Evolutionary conservation across 2,113 vertebrate genomes (phyloP).

Genomic region (Pyrgilauda ruficollis): DNA sequence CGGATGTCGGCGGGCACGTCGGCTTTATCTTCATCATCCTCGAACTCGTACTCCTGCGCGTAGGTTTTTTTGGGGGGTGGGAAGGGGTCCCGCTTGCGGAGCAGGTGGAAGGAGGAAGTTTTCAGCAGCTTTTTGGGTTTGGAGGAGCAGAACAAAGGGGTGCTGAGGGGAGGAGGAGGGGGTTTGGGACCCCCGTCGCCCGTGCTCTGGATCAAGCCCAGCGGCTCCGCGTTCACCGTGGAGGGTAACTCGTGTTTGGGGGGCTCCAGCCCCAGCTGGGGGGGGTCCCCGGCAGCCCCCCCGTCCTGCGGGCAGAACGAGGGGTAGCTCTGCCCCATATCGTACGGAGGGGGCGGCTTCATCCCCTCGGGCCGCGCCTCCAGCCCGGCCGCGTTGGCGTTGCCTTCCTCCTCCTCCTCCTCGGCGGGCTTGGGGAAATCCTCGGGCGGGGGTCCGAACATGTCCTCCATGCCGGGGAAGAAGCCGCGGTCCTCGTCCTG

Average conservation of each 20-base stretch:
- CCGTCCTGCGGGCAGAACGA: constrained; percentile 77
- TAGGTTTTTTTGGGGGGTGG: constrained; percentile 90
- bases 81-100: constrained; percentile 86
- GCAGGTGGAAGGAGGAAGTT: constrained; percentile 89
- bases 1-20: constrained; percentile 91
- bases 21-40: constrained; percentile 90
- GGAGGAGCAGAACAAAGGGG: constrained; percentile 87
- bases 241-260: constrained; percentile 90
- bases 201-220: constrained; percentile 87
- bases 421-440: constrained; percentile 83
- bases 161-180: constrained; percentile 72
- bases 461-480: constrained; percentile 95
- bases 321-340: constrained; percentile 80
- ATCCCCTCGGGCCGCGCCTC: constrained; percentile 40
- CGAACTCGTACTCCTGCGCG: constrained; percentile 93
- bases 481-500: constrained; percentile 91
- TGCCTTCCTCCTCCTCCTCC: constrained; percentile 58
- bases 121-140: constrained; percentile 93
- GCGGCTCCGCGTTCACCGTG: constrained; percentile 89
- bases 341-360: constrained; percentile 51
- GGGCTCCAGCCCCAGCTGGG: constrained; percentile 76
- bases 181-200: constrained; percentile 6
- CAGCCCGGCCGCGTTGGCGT: constrained; percentile 20
- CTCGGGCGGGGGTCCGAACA: constrained; percentile 83
- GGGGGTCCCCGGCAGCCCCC: not conserved